Evolutionary conservation across 2,888 invertebrate genomes (phyloP), one percentile per base, ranked within the genome.

Genomic region (Neoitamus cyanurus): DNA sequence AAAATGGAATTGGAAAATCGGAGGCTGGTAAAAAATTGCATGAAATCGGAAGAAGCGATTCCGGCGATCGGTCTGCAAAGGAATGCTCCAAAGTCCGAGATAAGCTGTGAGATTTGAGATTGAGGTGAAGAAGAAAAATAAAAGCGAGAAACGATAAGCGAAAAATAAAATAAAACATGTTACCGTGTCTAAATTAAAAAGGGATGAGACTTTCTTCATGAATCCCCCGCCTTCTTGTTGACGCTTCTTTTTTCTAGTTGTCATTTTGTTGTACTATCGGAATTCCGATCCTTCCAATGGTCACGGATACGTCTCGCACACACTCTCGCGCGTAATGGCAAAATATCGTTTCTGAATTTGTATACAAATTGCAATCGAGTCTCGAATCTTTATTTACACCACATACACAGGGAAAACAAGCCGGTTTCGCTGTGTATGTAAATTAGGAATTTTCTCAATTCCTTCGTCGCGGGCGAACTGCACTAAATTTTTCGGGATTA

Each of bases 171-270:
- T 70, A 85, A 80, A 80, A 25, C 42, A 37, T 37, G 30, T 68
- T 84, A 84, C 95, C 95, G 94, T 94, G 90, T 96, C 96, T 92
- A 97, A 94, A 93, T 96, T 96, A 93, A 96, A 96, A 88, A 96
- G 93, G 88, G 95, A 96, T 88, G 96, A 96, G 88, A 96, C 96
- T 93, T 96, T 97, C 93, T 96, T 96, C 91, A 96, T 95, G 92
- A 97, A 96, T 92, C 95, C 94, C 84, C 91, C 88, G 85, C 91
- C 92, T 89, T 93, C 93, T 89, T 94, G 93, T 89, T 93, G 93
- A 90, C 93, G 93, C 92, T 94, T 94, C 92, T 94, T 94, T 90
- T 94, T 93, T 88, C 94, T 92, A 85, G 94, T 93, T 87, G 94
- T 94, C 94, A 94, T 94, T 84, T 86, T 86, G 75, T 75, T 75